Evolutionary conservation across 2,797 vertebrate genomes (phyloP), one percentile per base, ranked within the genome.

Genomic region (Leuciscus waleckii): DNA sequence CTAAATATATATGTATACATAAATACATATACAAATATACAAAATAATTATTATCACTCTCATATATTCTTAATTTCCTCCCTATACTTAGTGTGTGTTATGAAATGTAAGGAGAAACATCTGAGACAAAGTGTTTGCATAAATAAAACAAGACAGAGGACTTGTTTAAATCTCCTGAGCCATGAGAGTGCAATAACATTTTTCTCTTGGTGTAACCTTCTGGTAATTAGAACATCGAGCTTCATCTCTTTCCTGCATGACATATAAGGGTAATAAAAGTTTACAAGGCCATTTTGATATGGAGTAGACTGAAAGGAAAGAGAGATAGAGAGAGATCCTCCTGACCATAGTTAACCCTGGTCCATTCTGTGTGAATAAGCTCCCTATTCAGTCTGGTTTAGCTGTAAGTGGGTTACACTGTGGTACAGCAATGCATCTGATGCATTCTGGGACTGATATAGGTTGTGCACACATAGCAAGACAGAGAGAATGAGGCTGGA

Each of bases 371-470:
- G 21, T 21, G 43, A 80, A 80, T 46, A 32, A 9, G 39, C 26
- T 65, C 39, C 19, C 56, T 37, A 16, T 65, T 23, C 70, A 75
- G 41, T 75, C 58, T 51, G 21, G 41, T 65, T 49, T 43, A 49
- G 21, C 41, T 75, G 56, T 75, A 75, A 75, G 81, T 83, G 81
- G 61, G 61, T 84, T 84, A 77, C 7, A 2, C 23, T 71, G 49
- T n/a, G 58, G 26, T 68, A 68, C 61, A 67, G 41, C 19, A 80
- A 67, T 65, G 82, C 46, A 68, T 67, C 63, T 26, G 61, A 84
- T 76, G 46, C 73, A 54, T 83, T 68, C 61, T 56, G 32, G 46
- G 23, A 43, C 46, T 77, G 61, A 83, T 83, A 83, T 54, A 56
- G 43, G 35, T 39, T 63, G 17, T 13, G 6, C 26, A 74, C 56